Evolutionary conservation across 2,888 invertebrate species (phyloP), one percentile per base, ranked within the genome.

Genomic region (Epicampocera succincta): DNA sequence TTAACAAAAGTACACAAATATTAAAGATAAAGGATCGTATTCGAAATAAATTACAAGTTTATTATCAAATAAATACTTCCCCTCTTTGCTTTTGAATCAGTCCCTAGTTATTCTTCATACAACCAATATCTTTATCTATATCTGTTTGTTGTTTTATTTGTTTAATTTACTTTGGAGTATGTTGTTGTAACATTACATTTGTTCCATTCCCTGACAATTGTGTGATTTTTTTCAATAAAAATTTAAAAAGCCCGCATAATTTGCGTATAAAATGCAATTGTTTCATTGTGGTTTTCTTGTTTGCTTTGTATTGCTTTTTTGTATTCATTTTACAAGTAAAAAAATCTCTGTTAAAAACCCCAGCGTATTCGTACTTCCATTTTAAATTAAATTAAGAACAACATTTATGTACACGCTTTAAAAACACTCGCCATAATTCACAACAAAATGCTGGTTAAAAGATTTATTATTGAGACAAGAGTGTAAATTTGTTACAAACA

Each of bases 401-500:
- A 58, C 21, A 29, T 42, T 66, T 33, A 60, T 29, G 12, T 58
- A 60, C 19, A 50, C 29, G 4, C 3, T 71, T 71, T 50, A 25
- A 60, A 48, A 29, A 52, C 25, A 63, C 54, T 44, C 54, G 54
- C 29, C 38, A 21, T 33, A 56, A 48, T 58, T 40, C 42, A 52
- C 21, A 66, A 38, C 44, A 42, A 73, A 68, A 79, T 73, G 79
- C 79, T 79, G 73, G 79, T 68, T 68, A 11, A 1, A 61, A 73
- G 61, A 79, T 79, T 79, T 68, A 73, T 73, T 66, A 54, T 33
- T n/a, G 11, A 68, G 40, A 56, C 54, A 40, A 54, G 54, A 52
- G 40, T 72, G 72, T 78, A 72, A 69, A 76, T 56, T 61, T 66
- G 42, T 66, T 40, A 29, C n/a, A 50, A 54, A 76, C 61, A 21